Evolutionary conservation across 2,113 vertebrate genomes (phyloP).

Genomic region (Urocitellus parryii): DNA sequence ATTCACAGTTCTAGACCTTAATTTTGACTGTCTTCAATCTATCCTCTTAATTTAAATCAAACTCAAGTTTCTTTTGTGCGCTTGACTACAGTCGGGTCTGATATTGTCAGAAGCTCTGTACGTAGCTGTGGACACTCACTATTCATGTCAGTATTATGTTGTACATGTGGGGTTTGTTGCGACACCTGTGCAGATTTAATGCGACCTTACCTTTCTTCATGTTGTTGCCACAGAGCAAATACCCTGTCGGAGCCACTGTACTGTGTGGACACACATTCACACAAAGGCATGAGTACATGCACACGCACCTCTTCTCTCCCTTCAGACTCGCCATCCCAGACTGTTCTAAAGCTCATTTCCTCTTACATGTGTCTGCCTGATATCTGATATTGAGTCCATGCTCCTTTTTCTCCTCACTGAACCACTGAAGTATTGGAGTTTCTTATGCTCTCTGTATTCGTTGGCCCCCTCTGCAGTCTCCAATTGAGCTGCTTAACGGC

Average conservation of each 20-base stretch:
- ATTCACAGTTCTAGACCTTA: neutral
- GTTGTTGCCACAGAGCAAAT: neutral
- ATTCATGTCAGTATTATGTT: neutral
- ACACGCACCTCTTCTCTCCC: neutral
- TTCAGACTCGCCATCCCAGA: neutral
- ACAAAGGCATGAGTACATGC: no score
- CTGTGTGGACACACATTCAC: neutral
- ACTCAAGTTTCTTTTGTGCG: neutral
- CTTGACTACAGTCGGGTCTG: neutral
- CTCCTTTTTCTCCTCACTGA: neutral
- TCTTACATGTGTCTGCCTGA: neutral
- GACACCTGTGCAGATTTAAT: neutral
- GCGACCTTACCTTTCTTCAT: neutral
- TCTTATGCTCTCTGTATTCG: neutral
- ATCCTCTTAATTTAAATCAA: neutral
- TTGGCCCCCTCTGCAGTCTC: neutral
- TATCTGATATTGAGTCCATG: neutral
- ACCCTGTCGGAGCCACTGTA: neutral
- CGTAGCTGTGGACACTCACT: neutral
- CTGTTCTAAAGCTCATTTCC: constrained; percentile 22
- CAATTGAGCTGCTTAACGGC: neutral
- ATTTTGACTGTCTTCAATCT: neutral
- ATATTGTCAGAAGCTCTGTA: neutral
- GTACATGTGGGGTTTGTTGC: neutral
- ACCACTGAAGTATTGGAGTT: neutral